Evolutionary conservation across 2,797 vertebrate genomes (phyloP).

Genomic region (Rachycentron canadum): DNA sequence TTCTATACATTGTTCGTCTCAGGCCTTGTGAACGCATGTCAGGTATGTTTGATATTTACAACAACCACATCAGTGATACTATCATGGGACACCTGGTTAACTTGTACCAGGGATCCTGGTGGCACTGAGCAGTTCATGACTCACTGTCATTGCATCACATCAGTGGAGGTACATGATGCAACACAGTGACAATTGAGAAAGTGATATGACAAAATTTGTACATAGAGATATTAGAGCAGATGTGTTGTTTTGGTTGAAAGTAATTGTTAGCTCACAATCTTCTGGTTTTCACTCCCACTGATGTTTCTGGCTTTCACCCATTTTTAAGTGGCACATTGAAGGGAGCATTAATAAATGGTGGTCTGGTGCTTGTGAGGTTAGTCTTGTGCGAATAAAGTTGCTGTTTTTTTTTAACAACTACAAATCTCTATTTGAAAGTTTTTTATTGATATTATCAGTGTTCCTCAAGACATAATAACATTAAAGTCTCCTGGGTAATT

Average conservation of each 20-base stretch:
- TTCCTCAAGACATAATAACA: neutral
- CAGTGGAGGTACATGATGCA: conserved; percentile 50
- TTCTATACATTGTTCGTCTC: conserved; percentile 47
- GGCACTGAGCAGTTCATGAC: neutral
- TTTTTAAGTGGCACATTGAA: neutral
- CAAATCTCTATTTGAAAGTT: neutral
- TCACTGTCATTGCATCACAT: conserved; percentile 52
- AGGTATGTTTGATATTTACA: conserved; percentile 46
- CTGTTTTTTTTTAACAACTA: neutral
- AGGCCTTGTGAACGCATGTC: conserved; percentile 21
- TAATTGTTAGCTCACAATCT: neutral
- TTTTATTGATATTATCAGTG: neutral
- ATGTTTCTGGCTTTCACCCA: conserved; percentile 11
- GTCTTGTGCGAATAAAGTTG: neutral
- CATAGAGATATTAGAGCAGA: conserved; percentile 2
- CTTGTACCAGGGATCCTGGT: conserved; percentile 7
- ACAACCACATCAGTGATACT: conserved; percentile 36
- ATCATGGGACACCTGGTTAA: neutral
- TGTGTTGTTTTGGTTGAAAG: no score
- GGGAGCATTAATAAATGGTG: neutral
- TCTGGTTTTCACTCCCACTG: neutral
- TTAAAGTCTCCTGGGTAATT: neutral
- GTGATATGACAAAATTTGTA: conserved; percentile 8
- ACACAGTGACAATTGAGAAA: conserved; percentile 39
- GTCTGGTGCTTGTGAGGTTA: neutral